phyloP scores from a whole-genome alignment of 2,113 vertebrate genomes.

The Heterocephalus glaber region DNA sequence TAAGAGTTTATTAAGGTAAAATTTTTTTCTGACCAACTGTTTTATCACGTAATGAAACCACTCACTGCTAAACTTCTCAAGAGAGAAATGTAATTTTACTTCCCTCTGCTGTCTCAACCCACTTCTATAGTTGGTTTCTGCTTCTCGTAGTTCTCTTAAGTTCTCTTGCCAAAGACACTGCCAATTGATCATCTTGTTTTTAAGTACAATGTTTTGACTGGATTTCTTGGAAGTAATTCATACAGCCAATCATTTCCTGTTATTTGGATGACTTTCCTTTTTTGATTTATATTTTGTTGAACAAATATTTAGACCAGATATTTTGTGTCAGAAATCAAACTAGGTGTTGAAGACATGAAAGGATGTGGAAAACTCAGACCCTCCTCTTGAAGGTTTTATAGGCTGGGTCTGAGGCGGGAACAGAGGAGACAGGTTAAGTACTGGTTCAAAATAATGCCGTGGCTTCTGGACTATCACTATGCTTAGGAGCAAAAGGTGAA shows the following conservation, averaged over 20 bases:
- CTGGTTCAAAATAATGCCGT: background rate
- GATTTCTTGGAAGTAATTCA: slow-evolving; percentile 18
- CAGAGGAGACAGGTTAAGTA: background rate
- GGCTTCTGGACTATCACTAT: background rate
- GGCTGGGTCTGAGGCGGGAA: background rate
- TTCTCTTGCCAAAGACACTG: slow-evolving; percentile 21
- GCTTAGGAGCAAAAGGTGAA: background rate
- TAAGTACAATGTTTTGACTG: slow-evolving; percentile 37
- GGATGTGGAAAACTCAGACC: background rate
- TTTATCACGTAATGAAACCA: background rate
- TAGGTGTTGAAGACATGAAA: background rate
- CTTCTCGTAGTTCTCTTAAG: background rate
- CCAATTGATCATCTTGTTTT: background rate
- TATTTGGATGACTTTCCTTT: background rate
- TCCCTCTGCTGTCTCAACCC: background rate
- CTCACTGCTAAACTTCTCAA: background rate
- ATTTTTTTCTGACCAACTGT: background rate
- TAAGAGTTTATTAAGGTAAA: background rate
- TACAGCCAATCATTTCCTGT: slow-evolving; percentile 2
- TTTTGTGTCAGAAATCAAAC: background rate
- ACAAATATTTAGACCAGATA: background rate
- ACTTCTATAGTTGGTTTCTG: background rate
- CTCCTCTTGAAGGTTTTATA: background rate
- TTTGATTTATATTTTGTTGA: slow-evolving; percentile 29
- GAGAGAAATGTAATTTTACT: background rate